Percentiles rank a stretch among this genome's conserved stretches.
These are phyloP conservation scores for Myrmecophaga tridactyla DNA, from an alignment of 2,113 vertebrate genomes.

Conservation along the genomic window DNA sequence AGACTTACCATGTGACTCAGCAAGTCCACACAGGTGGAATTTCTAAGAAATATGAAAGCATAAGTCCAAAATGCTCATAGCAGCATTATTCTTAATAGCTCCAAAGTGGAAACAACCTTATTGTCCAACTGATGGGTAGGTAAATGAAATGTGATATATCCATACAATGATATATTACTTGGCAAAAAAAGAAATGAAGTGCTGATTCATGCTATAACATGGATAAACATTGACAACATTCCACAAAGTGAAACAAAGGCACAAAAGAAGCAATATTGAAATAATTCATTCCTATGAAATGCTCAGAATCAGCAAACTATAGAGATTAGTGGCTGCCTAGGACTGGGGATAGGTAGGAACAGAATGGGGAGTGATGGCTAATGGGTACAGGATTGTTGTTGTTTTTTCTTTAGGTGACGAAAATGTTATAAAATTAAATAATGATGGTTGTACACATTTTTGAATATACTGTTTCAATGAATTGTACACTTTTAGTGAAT, in stretches of 20 bases:
- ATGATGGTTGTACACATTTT: background rate
- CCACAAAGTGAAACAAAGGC: background rate
- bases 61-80: too few species aligned
- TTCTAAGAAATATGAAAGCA: conserved; percentile 24
- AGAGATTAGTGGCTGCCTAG: background rate
- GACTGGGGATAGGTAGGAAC: background rate
- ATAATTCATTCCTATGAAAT: background rate
- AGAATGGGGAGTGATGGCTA: background rate
- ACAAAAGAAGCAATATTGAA: background rate
- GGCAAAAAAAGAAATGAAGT: background rate
- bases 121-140: background rate
- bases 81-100: too few species aligned
- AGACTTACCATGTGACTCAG: too few species aligned
- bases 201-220: background rate
- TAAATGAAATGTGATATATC: conserved; percentile 22
- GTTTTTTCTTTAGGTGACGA: background rate
- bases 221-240: background rate
- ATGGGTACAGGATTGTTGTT: background rate
- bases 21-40: background rate
- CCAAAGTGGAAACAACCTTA: background rate
- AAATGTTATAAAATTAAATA: background rate
- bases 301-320: background rate
- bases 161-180: background rate
- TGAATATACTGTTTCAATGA: background rate
- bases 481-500: background rate